Evolutionary conservation across 2,797 vertebrate genomes (phyloP).

Genomic region (Sebastes glaucus): DNA sequence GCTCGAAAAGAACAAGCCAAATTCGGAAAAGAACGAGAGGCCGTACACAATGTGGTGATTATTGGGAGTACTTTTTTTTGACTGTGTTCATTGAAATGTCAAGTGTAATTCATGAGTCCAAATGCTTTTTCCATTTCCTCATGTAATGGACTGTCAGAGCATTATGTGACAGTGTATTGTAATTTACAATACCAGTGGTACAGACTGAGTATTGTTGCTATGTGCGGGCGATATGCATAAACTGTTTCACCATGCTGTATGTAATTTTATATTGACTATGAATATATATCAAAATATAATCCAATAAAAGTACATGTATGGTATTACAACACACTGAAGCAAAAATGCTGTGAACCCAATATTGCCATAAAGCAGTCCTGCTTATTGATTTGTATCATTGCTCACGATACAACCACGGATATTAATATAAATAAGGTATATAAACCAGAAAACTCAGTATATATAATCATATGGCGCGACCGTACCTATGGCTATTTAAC

Average conservation of each 20-base stretch:
- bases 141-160: background rate
- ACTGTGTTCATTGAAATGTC: background rate
- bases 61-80: background rate
- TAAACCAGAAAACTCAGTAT: background rate
- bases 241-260: background rate
- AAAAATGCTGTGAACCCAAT: background rate
- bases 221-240: background rate
- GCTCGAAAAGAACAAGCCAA: background rate
- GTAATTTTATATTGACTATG: background rate
- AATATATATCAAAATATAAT: background rate
- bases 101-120: background rate
- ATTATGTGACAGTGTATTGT: background rate
- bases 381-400: background rate
- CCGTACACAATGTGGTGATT: background rate
- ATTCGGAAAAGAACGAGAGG: background rate
- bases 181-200: background rate
- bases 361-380: background rate
- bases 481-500: background rate
- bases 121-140: background rate
- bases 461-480: background rate
- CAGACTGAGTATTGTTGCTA: background rate
- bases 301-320: background rate
- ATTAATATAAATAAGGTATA: background rate
- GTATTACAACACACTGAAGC: background rate
- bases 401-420: background rate